Percentiles rank a stretch among this genome's conserved stretches.
Evolutionary conservation across 1,140 invertebrate genomes (phyloP).

Genomic region (Drosophila novamexicana): DNA sequence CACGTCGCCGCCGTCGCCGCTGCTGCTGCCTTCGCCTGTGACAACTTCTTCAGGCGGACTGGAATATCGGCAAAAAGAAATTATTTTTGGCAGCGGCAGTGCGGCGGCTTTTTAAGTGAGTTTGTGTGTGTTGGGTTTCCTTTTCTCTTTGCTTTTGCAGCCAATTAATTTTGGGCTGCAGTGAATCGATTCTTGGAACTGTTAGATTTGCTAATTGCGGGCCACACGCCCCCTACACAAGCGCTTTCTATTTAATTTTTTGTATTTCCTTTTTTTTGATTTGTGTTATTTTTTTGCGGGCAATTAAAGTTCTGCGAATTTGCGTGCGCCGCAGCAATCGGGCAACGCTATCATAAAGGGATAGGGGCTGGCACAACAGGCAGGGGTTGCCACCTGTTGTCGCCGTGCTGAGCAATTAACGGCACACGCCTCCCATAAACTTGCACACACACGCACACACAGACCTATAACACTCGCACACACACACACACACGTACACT

Average conservation of each 20-base stretch:
- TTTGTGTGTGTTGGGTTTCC: neutral
- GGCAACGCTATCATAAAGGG: conserved; percentile 22
- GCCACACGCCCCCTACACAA: conserved; percentile 46
- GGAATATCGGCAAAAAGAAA: conserved; percentile 45
- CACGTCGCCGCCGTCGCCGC: conserved; percentile 54
- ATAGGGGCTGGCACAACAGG: neutral
- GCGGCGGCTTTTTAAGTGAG: conserved; percentile 41
- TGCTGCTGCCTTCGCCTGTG: conserved; percentile 33
- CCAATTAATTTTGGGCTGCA: conserved; percentile 73
- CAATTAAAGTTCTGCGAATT: conserved; percentile 77
- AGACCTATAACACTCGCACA: conserved; percentile 12
- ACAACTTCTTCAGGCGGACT: conserved; percentile 54
- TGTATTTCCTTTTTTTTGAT: conserved; percentile 5
- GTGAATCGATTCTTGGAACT: conserved; percentile 80
- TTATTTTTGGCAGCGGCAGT: conserved; percentile 49
- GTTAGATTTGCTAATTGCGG: conserved; percentile 83
- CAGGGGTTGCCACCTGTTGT: conserved; percentile 66
- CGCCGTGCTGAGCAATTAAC: conserved; percentile 62
- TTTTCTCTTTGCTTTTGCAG: conserved; percentile 22
- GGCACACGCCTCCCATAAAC: conserved; percentile 38
- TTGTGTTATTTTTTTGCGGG: neutral
- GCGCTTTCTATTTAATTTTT: neutral
- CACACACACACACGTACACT: conserved; percentile 21
- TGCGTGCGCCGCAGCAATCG: conserved; percentile 66
- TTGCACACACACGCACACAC: conserved; percentile 18